These are phyloP conservation scores for Thaumatotibia leucotreta DNA, from an alignment of 1,140 invertebrate genomes.

Conservation along the genomic window DNA sequence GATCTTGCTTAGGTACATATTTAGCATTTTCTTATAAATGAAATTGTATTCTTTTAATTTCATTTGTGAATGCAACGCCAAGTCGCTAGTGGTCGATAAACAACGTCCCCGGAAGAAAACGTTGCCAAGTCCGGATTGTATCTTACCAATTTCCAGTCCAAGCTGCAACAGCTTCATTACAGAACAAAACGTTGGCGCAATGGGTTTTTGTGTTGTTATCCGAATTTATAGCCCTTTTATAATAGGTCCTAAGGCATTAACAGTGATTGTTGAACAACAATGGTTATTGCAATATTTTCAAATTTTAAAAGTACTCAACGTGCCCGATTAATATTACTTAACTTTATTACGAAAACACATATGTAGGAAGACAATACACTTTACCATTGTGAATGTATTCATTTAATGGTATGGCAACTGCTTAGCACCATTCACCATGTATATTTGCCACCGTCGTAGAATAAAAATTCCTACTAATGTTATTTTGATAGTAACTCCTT, in stretches of 20 bases:
- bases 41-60: neutral
- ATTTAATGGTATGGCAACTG: too few species aligned
- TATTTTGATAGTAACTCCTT: too few species aligned
- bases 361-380: too few species aligned
- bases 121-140: constrained; percentile 7
- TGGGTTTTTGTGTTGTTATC: neutral
- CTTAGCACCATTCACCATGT: too few species aligned
- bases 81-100: constrained; percentile 3
- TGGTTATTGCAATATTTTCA: neutral
- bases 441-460: too few species aligned
- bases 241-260: neutral
- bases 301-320: neutral
- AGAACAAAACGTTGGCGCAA: neutral
- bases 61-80: neutral
- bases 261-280: neutral
- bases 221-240: neutral
- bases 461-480: too few species aligned
- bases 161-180: neutral
- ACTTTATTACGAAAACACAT: too few species aligned
- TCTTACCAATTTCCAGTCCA: constrained; percentile 2
- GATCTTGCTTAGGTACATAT: too few species aligned
- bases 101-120: constrained; percentile 5
- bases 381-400: too few species aligned
- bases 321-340: too few species aligned
- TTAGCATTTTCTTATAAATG: too few species aligned